Evolutionary conservation across 1,140 invertebrate species (phyloP), one percentile per base, ranked within the genome.

Genomic region (Bilobella aurantiaca): DNA sequence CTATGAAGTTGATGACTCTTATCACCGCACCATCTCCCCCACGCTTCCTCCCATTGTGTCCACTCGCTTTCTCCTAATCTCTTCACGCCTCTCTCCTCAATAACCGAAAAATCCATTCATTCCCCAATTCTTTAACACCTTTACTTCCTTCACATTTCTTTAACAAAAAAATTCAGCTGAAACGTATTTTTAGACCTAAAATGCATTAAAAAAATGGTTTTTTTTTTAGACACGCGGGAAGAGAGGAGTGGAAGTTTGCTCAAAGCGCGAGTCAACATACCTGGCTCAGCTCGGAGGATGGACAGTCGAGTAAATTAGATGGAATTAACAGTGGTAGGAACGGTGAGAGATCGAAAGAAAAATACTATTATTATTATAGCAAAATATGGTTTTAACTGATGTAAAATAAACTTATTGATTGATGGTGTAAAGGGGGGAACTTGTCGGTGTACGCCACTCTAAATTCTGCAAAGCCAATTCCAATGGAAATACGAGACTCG

Each of bases 371-470:
- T 16, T 31, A n/a, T 21, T n/a, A 8, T 34, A n/a, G n/a, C n/a
- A n/a, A n/a, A 3, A 8, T 23, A 34, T 25, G 25, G 14, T 27
- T 16, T 12, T 12, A 16, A 59, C 3, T 3, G 14, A 28, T 18
- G 18, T 28, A 5, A 46, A 8, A 47, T 56, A 5, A 30, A 32
- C 57, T 28, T 18, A 31, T 27, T 27, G 59, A 58, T 28, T 37
- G 32, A 16, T 27, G 23, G 3, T 25, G 21, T 21, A 23, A 12
- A 56, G 18, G 18, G 18, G 61, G 62, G 25, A 67, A 61, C 30
- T 68, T 67, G 65, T 71, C 69, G 28, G 66, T 71, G 27, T 71
- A 71, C 32, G 69, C 69, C 1, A 71, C 69, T 3, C 29, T 71
- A n/a, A 71, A 71, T 58, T 67, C 65, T 1, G 64, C 59, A 1